Base-by-base conservation (phyloP, 2,888 invertebrate species). In the Dryobota labecula region DNA sequence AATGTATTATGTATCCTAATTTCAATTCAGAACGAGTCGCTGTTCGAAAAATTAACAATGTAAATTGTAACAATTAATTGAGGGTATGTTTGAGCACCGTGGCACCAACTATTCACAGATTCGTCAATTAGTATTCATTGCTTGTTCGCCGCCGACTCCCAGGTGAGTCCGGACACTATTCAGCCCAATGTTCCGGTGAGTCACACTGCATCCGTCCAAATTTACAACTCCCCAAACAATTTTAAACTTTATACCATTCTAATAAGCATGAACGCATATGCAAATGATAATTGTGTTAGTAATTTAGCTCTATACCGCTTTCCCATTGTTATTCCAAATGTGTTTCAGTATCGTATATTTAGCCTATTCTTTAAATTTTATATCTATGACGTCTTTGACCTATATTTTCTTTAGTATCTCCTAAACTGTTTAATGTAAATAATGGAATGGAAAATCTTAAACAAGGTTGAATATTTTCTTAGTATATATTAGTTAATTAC, bases 101-200 rank as follows among this genome's bases (percentile, higher is more conserved):
- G 75, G 75, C 62, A 76, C 58, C 74, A 75, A 76, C 78, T 78
- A 76, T 77, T 72, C 81, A 81, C 82, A 84, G 84, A 83, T 86
- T 84, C 69, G 75, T 76, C 83, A 84, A 89, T 93, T 87, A 88
- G 87, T 91, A 94, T 94, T 93, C 93, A 87, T 84, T 81, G 80
- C 84, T 83, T 84, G 91, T 88, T 70, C 84, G 72, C 79, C 82
- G 85, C 87, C 82, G 86, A 82, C 84, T 88, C 88, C 89, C 91
- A 91, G 92, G 92, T 92, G 90, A 91, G 91, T 90, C 91, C 91
- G 91, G 88, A 91, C 91, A 90, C 77, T 77, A 90, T 91, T 90
- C 89, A 91, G 90, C 89, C 86, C 90, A 87, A 85, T 89, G 93
- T 94, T 94, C 94, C 94, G 94, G 94, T 95, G 94, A 95, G 86